phyloP scores from a whole-genome alignment of 2,113 vertebrate genomes.

The Leptodactylus fuscus region DNA sequence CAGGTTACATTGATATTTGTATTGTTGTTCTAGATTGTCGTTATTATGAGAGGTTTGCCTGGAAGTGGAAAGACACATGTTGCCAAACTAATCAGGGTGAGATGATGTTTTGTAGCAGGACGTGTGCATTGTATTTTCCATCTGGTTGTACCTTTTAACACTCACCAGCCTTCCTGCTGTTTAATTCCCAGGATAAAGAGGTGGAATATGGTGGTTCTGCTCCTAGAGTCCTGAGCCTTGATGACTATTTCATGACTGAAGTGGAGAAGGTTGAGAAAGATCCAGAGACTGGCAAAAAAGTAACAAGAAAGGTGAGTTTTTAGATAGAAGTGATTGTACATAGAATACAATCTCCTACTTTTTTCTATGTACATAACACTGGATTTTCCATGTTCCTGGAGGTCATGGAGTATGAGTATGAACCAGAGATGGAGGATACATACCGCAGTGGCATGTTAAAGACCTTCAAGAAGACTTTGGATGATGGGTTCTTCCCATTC shows the following conservation, averaged over 20 bases:
- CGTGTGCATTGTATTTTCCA: not conserved
- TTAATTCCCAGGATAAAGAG: conserved; percentile 87
- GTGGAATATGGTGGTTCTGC: conserved; percentile 96
- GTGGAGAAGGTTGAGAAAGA: conserved; percentile 94
- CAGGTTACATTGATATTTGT: no score
- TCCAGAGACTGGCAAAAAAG: conserved; percentile 90
- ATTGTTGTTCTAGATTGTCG: conserved; percentile 85
- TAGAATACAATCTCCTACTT: no score
- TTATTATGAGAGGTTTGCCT: conserved; percentile 97
- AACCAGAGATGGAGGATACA: conserved; percentile 96
- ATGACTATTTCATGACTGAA: conserved; percentile 98
- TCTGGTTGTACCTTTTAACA: not conserved
- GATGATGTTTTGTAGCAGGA: conserved; percentile 61
- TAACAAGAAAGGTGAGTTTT: conserved; percentile 88
- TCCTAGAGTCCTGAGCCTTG: conserved; percentile 93
- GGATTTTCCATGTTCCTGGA: conserved; percentile 60
- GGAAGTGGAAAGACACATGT: conserved; percentile 99
- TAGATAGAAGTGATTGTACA: no score
- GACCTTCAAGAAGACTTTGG: conserved; percentile 97
- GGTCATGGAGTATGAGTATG: conserved; percentile 96
- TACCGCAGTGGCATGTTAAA: conserved; percentile 98
- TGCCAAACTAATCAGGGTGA: conserved; percentile 95
- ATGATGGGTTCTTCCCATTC: conserved; percentile 98
- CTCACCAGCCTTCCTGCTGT: not conserved
- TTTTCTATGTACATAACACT: not conserved